Evolutionary conservation across 2,113 vertebrate species (phyloP).

Genomic region (Sturnus vulgaris): DNA sequence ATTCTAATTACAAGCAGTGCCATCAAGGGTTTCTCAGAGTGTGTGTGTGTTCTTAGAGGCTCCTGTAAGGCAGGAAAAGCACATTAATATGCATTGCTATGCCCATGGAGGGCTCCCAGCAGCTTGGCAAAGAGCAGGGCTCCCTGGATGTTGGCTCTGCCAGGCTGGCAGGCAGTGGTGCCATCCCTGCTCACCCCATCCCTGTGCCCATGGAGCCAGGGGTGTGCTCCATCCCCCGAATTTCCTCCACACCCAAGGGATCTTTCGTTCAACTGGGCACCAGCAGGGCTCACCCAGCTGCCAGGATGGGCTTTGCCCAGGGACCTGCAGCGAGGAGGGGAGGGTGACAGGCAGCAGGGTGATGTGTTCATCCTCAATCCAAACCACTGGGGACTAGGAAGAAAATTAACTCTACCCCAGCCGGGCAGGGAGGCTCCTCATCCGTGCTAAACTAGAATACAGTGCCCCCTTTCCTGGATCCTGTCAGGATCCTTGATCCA

Average conservation of each 20-base stretch:
- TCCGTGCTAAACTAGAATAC: rapidly evolving
- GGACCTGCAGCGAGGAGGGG: rapidly evolving
- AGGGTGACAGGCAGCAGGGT: background rate
- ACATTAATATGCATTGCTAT: constrained; percentile 44
- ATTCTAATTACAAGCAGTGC: constrained; percentile 65
- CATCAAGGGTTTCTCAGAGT: constrained; percentile 63
- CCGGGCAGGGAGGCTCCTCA: background rate
- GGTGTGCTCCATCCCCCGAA: rapidly evolving
- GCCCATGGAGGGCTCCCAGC: background rate
- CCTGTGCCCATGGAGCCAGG: background rate
- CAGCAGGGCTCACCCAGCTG: rapidly evolving
- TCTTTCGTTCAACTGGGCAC: rapidly evolving
- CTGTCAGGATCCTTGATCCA: background rate
- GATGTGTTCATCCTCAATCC: background rate
- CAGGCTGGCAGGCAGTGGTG: rapidly evolving
- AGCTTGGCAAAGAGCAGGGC: background rate
- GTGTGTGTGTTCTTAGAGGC: constrained; percentile 51
- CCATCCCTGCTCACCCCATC: background rate
- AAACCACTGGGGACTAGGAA: too few species aligned
- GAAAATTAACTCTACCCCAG: background rate
- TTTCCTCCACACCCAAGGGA: rapidly evolving
- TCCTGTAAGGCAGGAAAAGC: constrained; percentile 23
- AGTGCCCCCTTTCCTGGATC: background rate
- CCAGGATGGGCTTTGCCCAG: background rate
- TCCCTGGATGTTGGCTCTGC: background rate